These are phyloP conservation scores for Gallinago jamesoni DNA, from an alignment of 2,113 vertebrate species.

Conservation along the genomic window DNA sequence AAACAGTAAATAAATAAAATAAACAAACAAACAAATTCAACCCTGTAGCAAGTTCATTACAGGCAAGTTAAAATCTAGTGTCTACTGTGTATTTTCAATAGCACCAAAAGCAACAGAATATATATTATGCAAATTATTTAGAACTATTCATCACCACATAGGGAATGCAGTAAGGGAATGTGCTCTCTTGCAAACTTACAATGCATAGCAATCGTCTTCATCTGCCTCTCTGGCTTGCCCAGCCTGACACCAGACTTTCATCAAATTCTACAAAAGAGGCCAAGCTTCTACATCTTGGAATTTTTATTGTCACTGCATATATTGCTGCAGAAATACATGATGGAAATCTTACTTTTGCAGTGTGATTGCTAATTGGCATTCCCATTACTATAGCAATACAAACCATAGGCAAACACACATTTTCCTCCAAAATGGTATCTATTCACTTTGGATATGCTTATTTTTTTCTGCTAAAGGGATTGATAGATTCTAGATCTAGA, in stretches of 20 bases:
- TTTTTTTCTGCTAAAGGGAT: background rate
- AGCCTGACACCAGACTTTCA: background rate
- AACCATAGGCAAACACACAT: background rate
- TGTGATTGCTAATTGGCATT: conserved; percentile 7
- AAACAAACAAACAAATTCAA: conserved; percentile 14
- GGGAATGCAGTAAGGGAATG: background rate
- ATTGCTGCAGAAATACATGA: background rate
- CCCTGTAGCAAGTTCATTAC: background rate
- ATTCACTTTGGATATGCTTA: background rate
- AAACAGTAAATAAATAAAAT: conserved; percentile 36
- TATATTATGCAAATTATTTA: conserved; percentile 32
- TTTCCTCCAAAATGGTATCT: background rate
- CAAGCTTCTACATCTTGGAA: background rate
- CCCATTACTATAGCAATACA: background rate
- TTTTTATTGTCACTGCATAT: background rate
- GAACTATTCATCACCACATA: background rate
- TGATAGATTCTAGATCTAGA: no score
- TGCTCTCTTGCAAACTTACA: background rate
- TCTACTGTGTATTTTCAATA: background rate
- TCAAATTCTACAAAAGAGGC: background rate
- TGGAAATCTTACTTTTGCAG: background rate
- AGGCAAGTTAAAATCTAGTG: background rate
- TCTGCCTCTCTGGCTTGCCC: background rate
- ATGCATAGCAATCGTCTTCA: background rate
- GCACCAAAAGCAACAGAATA: conserved; percentile 11